Evolutionary conservation across 2,888 invertebrate species (phyloP).

Genomic region (Philereme vetulata): DNA sequence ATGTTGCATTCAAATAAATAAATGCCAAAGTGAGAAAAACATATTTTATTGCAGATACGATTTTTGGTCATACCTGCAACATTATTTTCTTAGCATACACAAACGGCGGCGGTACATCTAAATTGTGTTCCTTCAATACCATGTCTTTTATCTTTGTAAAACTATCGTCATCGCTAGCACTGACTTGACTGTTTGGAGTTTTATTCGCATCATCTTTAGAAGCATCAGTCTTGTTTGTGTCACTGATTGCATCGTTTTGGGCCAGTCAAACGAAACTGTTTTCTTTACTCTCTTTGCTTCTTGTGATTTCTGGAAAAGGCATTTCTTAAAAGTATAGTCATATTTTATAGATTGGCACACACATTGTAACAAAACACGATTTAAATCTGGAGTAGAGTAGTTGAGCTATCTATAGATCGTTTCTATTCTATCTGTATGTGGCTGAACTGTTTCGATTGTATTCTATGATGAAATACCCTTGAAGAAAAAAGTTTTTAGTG

Average conservation of each 20-base stretch:
- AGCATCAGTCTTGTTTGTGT: constrained; percentile 22
- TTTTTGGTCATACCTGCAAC: constrained; percentile 23
- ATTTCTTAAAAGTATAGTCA: too few relatives aligned
- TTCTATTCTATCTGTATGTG: too few relatives aligned
- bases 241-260: constrained; percentile 10
- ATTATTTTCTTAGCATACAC: constrained; percentile 61
- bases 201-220: constrained; percentile 43
- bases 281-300: constrained; percentile 52
- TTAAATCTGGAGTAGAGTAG: too few relatives aligned
- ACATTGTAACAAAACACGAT: too few relatives aligned
- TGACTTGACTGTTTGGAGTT: constrained; percentile 48
- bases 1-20: too few relatives aligned
- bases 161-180: constrained; percentile 55
- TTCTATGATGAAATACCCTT: too few relatives aligned
- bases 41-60: too few relatives aligned
- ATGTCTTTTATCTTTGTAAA: constrained; percentile 61
- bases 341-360: too few relatives aligned
- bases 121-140: constrained; percentile 64
- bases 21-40: too few relatives aligned
- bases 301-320: constrained; percentile 24
- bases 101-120: constrained; percentile 70
- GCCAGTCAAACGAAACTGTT: constrained; percentile 51
- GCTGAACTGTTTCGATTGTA: too few relatives aligned
- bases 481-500: too few relatives aligned
- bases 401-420: too few relatives aligned